phyloP scores from a whole-genome alignment of 2,797 vertebrate genomes.

The Meriones psammophilus region DNA sequence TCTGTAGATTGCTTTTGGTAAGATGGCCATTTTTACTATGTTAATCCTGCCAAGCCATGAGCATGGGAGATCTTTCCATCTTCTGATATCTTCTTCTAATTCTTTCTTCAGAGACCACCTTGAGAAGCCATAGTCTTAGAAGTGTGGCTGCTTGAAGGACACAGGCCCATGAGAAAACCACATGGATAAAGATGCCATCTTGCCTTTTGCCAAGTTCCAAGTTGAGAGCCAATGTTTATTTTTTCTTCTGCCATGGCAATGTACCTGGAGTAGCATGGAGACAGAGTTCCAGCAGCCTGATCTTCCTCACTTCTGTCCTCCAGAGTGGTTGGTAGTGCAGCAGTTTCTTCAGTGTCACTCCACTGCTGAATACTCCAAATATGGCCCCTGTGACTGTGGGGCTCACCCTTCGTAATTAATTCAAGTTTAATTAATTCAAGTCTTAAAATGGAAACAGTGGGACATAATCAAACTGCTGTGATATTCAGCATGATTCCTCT shows the following conservation, averaged over 20 bases:
- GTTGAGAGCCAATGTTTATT: background rate
- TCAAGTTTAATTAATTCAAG: slow-evolving; percentile 18
- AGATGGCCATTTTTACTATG: too few species aligned
- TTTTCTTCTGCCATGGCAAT: slow-evolving; percentile 9
- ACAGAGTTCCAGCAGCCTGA: background rate
- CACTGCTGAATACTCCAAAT: background rate
- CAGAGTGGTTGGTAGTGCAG: background rate
- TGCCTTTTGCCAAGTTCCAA: slow-evolving; percentile 12
- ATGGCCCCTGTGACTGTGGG: background rate
- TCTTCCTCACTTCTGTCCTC: background rate
- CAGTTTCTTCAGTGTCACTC: background rate
- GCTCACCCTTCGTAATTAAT: background rate
- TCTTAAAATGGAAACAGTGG: background rate
- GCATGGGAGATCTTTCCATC: too few species aligned
- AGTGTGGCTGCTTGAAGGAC: background rate
- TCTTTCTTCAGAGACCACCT: too few species aligned
- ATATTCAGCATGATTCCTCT: background rate
- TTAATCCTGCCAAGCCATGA: too few species aligned
- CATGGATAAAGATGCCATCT: background rate
- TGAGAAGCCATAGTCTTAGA: background rate
- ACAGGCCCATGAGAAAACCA: background rate
- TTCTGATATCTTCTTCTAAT: too few species aligned
- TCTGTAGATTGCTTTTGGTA: too few species aligned
- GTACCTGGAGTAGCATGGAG: background rate
- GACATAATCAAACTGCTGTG: background rate